Base-by-base conservation (phyloP, 2,113 vertebrate species). In the Cyprinodon variegatus region DNA sequence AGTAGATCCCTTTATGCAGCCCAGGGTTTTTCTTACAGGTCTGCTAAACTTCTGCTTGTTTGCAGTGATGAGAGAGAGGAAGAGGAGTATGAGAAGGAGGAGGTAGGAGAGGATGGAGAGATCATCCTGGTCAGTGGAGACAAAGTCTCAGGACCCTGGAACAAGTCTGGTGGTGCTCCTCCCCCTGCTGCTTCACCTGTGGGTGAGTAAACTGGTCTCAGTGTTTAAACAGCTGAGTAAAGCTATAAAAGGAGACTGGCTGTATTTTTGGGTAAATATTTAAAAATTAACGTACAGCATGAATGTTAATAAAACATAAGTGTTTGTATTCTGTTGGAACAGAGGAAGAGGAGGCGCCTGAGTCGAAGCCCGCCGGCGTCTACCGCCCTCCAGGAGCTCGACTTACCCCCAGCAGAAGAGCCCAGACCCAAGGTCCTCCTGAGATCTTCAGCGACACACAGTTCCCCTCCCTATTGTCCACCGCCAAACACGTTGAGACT, bases 321-420 rank as follows among this genome's bases (percentile, higher is more conserved):
- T 11, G 7, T 11, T 14, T 17, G 1, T 68, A 3, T 13, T 40
- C 64, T 64, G 7, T 36, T 61, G 3, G 13, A 60, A 9, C 76
- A 90, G 94, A 93, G 77, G 93, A 94, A 4, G 87, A 40, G 39
- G 97, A 99, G 92, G 74, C 91, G 39, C 94, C 96, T 3, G 98
- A 99, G 60, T 90, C 95, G 0, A 96, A 96, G 78, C 89, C 93
- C 7, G 3, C 93, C 0, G 98, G 97, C 1, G 98, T 99, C 7
- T 99, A 99, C 88, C 94, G 98, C 82, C 98, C 98, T 4, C 98
- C 98, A 0, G 98, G 96, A 0, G 98, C 98, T 87, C 94, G 98
- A 50, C 85, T 92, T 76, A 88, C 94, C 75, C 91, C 94, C 36
- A 90, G 92, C 4, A 95, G 94, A 83, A 93, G 94, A 78, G 92